Evolutionary conservation across 2,888 invertebrate genomes (phyloP).

Genomic region (Lepidochitona cinerea): DNA sequence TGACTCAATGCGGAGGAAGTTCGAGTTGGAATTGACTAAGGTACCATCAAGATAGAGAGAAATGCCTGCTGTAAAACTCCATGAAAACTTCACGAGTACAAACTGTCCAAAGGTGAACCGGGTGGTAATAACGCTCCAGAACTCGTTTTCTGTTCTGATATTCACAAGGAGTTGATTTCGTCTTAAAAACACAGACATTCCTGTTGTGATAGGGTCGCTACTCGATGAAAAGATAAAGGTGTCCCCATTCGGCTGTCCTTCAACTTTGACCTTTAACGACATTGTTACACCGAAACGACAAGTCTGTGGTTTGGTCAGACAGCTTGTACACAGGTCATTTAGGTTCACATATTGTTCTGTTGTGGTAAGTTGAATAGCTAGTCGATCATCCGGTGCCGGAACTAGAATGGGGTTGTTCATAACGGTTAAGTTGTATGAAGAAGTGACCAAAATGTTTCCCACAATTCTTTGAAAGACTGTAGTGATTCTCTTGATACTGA

Average conservation of each 20-base stretch:
- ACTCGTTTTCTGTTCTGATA: constrained; percentile 36
- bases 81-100: constrained; percentile 37
- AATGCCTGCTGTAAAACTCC: constrained; percentile 40
- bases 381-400: constrained; percentile 46
- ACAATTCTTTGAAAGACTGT: constrained; percentile 34
- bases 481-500: background rate
- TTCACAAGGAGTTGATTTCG: constrained; percentile 33
- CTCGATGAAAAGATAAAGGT: constrained; percentile 41
- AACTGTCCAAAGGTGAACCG: constrained; percentile 22
- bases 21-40: background rate
- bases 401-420: constrained; percentile 40
- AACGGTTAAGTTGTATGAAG: constrained; percentile 41
- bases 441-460: constrained; percentile 41
- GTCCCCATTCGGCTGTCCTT: constrained; percentile 20
- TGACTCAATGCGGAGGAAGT: background rate
- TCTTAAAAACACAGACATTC: constrained; percentile 41
- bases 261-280: constrained; percentile 34
- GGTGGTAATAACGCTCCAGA: constrained; percentile 37
- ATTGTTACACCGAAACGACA: constrained; percentile 42
- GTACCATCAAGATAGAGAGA: constrained; percentile 30
- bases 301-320: constrained; percentile 31
- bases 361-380: constrained; percentile 45
- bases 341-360: constrained; percentile 44
- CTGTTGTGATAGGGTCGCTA: constrained; percentile 30
- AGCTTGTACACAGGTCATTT: constrained; percentile 33